Conservation (phyloP, 2,797 vertebrate genomes). For the Danio aesculapii region DNA sequence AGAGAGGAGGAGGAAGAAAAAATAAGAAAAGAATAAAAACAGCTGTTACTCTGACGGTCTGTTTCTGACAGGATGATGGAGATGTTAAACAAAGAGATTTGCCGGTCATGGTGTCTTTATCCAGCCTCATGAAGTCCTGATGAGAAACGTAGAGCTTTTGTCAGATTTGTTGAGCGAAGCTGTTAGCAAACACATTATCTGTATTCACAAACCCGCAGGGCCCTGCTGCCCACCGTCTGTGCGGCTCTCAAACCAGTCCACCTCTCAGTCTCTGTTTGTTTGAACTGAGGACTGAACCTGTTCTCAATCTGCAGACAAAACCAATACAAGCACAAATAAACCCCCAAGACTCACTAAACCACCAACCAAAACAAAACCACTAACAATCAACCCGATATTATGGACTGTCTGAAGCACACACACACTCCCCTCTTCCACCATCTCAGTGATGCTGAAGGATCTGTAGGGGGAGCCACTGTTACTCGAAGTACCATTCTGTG, state of each 20-base stretch:
- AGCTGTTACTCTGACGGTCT: slow-evolving; percentile 41
- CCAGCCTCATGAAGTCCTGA: slow-evolving; percentile 52
- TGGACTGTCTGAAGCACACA: background rate
- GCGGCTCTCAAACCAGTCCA: slow-evolving; percentile 27
- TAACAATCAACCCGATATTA: background rate
- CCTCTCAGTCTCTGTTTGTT: slow-evolving; percentile 25
- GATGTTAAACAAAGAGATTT: slow-evolving; percentile 66
- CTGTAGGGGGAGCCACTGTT: slow-evolving; percentile 42
- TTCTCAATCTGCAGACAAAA: slow-evolving; percentile 55
- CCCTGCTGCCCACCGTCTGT: slow-evolving; percentile 17
- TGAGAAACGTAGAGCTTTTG: slow-evolving; percentile 51
- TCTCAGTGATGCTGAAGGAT: slow-evolving; percentile 79
- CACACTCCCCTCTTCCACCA: slow-evolving; percentile 80
- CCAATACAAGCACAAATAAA: background rate
- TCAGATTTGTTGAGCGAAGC: background rate
- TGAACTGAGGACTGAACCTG: slow-evolving; percentile 47
- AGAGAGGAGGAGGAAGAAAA: background rate
- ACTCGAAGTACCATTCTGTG: slow-evolving; percentile 40
- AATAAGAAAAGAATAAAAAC: slow-evolving; percentile 24
- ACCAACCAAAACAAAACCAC: background rate
- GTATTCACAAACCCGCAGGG: slow-evolving; percentile 48
- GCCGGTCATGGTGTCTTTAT: slow-evolving; percentile 61
- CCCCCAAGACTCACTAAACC: background rate
- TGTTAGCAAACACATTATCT: slow-evolving; percentile 2
- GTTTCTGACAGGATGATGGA: slow-evolving; percentile 37